Base-by-base conservation (phyloP, 2,797 vertebrate species). In the Schizopygopsis pylzovi region DNA sequence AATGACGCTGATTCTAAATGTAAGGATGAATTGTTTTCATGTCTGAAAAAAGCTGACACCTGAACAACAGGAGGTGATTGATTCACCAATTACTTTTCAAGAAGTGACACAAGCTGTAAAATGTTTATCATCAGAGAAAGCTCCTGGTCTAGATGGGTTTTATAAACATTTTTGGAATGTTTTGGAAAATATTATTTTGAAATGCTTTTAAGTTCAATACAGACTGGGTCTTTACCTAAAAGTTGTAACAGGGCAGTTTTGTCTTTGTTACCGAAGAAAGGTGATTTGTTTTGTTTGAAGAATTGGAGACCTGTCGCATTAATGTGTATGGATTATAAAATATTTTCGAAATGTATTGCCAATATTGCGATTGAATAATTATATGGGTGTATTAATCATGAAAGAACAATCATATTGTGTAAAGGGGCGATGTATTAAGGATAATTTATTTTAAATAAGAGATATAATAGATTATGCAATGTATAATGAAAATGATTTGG, bases 331-430 rank as follows among this genome's bases (percentile, higher is more conserved):
- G 63, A 67, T 37, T 67, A 33, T 33, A 16, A 61, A 4, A 25
- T 61, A 8, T 61, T 61, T 61, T 25, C 22, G 0, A 61, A 25
- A 61, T 61, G 56, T 61, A 61, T 25, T 61, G 56, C 56, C 1
- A 25, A 22, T 61, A 61, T 33, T 33, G 33, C 28, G 56, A 61
- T 25, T 54, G 4, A 54, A 54, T 20, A 20, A 54, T 20, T 54
- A 54, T 54, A 54, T 20, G 52, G 7, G 6, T 67, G 63, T 37
- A 37, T 67, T 67, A 67, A 41, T 67, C 28, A 37, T 67, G 28
- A 67, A 67, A 37, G 59, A 28, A 63, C 11, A 63, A 63, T 63
- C n/a, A 63, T 63, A 63, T 63, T 63, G 59, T 63, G 59, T 67
- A 37, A 67, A 67, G 28, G 63, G 63, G 28, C 39, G 15, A 67